Base-by-base conservation (phyloP, 1,140 invertebrate genomes). In the Atta colombica region DNA sequence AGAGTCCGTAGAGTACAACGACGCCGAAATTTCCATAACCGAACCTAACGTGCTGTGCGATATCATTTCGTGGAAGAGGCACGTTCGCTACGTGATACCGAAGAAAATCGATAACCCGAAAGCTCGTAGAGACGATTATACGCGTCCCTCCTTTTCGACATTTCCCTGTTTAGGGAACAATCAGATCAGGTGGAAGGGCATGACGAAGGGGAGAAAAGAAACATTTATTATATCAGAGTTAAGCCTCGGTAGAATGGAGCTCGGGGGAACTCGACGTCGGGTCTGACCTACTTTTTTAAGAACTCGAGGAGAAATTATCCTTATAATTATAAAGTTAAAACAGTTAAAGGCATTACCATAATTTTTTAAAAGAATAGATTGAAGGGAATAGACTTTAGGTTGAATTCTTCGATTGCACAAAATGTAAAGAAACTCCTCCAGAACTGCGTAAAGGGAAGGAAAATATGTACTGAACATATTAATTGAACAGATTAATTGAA, bases 231-330 rank as follows among this genome's bases (percentile, higher is more conserved):
- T 84, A 84, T 49, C 55, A 14, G n/a, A 28, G 25, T 58, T 51
- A 61, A 74, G 45, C 80, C 68, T 8, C 25, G 25, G 14, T 60
- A 21, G 25, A 72, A 39, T 49, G 18, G 21, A 58, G 51, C 25
- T 25, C 25, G 25, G 0, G 39, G 39, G 14, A 18, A 8, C 16
- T 51, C 77, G 49, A 16, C 45, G 28, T 25, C 25, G 0, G 25
- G 51, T 21, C 7, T 18, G 28, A 74, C 25, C 69, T 28, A 75
- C 80, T 71, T 74, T 82, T 61, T 72, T 14, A 75, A 68, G 16
- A 81, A 82, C 31, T 75, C 35, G 71, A 65, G 61, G 68, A 88
- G 68, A 88, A 88, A 68, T 78, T 80, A 85, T 68, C 58, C 14
- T 66, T n/a, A 31, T 25, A 63, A 74, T 66, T n/a, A 31, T 25